phyloP scores from a whole-genome alignment of 2,888 invertebrate genomes.

The Tuberolachnus salignus region DNA sequence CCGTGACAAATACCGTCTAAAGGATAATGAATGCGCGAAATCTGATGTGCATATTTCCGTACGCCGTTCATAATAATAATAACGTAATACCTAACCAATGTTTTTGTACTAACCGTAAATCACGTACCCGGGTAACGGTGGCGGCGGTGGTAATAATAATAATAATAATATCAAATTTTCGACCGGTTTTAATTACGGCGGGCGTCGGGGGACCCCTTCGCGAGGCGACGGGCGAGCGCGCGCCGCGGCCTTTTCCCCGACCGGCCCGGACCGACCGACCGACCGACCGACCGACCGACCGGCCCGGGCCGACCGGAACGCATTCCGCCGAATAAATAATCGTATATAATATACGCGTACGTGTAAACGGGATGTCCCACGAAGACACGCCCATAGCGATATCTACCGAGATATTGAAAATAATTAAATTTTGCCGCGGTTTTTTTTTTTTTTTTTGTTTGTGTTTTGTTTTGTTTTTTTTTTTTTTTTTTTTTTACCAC shows the following conservation, averaged over 20 bases:
- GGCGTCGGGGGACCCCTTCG: neutral
- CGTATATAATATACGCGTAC: neutral
- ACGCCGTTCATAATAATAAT: neutral
- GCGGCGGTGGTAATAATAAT: neutral
- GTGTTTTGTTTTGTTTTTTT: no score
- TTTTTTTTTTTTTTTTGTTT: no score
- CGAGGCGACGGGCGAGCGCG: neutral
- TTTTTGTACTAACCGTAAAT: slow-evolving; percentile 37
- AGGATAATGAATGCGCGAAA: slow-evolving; percentile 12
- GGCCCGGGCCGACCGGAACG: slow-evolving; percentile 22
- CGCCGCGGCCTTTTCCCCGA: neutral
- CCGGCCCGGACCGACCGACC: slow-evolving; percentile 9
- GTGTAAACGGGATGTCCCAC: no score
- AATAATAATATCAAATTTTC: slow-evolving; percentile 42
- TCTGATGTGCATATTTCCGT: slow-evolving; percentile 33
- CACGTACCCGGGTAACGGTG: slow-evolving; percentile 24
- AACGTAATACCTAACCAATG: slow-evolving; percentile 5
- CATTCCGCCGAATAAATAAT: slow-evolving; percentile 43
- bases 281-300: neutral
- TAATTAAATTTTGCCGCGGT: no score
- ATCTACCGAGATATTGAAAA: no score
- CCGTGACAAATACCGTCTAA: slow-evolving; percentile 41
- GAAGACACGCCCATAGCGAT: neutral
- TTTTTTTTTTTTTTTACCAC: no score
- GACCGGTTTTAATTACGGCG: slow-evolving; percentile 45